Evolutionary conservation across 2,888 invertebrate species (phyloP).

Genomic region (Lasioglossum villosulum): DNA sequence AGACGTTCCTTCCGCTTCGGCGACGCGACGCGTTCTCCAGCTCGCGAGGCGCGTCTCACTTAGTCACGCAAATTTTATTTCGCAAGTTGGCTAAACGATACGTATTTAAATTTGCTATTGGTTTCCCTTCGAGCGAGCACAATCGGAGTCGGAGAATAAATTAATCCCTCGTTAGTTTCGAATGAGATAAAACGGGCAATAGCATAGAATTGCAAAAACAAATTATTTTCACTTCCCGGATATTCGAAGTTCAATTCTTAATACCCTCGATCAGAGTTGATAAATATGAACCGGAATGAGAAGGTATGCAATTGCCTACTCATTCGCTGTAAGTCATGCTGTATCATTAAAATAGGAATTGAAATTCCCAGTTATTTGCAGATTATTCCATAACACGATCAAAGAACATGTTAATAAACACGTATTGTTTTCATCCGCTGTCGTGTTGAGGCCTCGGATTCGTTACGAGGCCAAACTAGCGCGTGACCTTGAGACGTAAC

Average conservation of each 20-base stretch:
- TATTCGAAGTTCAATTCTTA: constrained; percentile 37
- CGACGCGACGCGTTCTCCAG: constrained; percentile 45
- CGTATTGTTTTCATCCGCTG: neutral
- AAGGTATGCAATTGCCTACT: constrained; percentile 21
- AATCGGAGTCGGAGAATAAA: neutral
- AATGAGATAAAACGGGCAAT: neutral
- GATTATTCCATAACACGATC: neutral
- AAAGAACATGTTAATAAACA: neutral
- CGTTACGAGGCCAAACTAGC: neutral
- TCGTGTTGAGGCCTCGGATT: neutral
- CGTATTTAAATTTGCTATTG: neutral
- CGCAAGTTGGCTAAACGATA: neutral
- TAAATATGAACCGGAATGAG: constrained; percentile 10
- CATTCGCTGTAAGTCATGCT: neutral
- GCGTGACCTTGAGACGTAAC: constrained; percentile 26
- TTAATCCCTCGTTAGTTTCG: neutral
- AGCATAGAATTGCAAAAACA: neutral
- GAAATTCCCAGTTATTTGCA: neutral
- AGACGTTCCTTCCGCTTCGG: constrained; percentile 43
- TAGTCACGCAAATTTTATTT: constrained; percentile 35
- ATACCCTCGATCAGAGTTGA: neutral
- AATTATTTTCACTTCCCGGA: constrained; percentile 7
- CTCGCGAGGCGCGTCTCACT: constrained; percentile 14
- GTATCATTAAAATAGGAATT: neutral
- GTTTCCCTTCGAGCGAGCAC: neutral